Base-by-base conservation (phyloP, 2,888 invertebrate genomes). In the Macrophya alboannulata region DNA sequence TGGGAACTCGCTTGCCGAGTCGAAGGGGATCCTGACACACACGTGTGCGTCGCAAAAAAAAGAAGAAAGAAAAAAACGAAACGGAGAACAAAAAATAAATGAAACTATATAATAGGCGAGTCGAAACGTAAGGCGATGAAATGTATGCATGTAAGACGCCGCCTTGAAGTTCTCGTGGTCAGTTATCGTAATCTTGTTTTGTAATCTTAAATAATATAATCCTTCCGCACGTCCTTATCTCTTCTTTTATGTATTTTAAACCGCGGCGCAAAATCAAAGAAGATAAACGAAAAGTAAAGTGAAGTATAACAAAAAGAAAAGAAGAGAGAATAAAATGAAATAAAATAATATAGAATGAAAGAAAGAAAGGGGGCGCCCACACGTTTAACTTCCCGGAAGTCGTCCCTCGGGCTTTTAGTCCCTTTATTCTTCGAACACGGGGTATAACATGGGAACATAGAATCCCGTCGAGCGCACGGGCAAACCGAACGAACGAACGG, bases 11-110 rank as follows among this genome's bases (percentile, higher is more conserved):
- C 40, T 74, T 31, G 76, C 84, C 85, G 84, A 85, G 85, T 72
- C 55, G 85, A 71, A 74, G 86, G 87, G 85, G 65, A 81, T 85
- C 84, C 87, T 3, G 87, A 83, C 91, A 89, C 90, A 90, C 92
- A 91, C 92, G 91, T 91, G 92, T 90, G 90, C 89, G 90, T 86
- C 90, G 89, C 86, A 90, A 90, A 90, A 77, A 51, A 55, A 79
- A 65, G 86, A 85, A 83, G 76, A 45, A 21, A 43, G 21, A 72
- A 17, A 25, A 76, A 59, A 51, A 31, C 31, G 3, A 90, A 90
- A 77, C 43, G 48, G 72, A 65, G 86, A 85, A 83, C 71, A 45
- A 45, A 43, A 43, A 72, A 17, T n/a, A 76, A 59, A 51, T 31
- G 3, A 31, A 31, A 84, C 86, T 87, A 84, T 86, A 86, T 87